Percentiles rank a stretch among this genome's conserved stretches.
Evolutionary conservation across 2,888 invertebrate genomes (phyloP).

Genomic region (Argynnis bischoffii): DNA sequence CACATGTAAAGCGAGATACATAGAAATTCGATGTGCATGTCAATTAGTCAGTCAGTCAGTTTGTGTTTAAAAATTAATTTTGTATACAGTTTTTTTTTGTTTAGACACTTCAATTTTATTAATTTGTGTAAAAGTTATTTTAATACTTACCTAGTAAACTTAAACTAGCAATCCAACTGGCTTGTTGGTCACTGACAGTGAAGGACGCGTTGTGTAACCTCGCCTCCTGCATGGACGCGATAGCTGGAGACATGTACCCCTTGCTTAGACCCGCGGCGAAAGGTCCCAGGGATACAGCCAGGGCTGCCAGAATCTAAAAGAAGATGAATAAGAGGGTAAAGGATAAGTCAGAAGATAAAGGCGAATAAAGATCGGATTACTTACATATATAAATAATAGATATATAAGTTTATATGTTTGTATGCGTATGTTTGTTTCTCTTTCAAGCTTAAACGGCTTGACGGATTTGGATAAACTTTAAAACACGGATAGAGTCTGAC

Average conservation of each 20-base stretch:
- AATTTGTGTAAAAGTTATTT: not conserved
- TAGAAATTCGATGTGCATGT: slow-evolving; percentile 1
- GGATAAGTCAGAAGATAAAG: slow-evolving; percentile 9
- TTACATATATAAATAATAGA: too few species aligned
- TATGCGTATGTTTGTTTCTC: too few species aligned
- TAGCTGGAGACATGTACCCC: slow-evolving; percentile 91
- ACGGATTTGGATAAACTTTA: too few species aligned
- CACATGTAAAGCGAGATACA: slow-evolving; percentile 7
- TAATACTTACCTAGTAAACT: slow-evolving; percentile 83
- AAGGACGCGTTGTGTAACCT: slow-evolving; percentile 65
- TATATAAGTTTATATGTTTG: too few species aligned
- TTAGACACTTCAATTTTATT: too few species aligned
- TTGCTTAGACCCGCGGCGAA: slow-evolving; percentile 91
- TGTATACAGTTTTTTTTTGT: not conserved
- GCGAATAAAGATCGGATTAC: too few species aligned
- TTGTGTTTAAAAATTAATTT: too few species aligned
- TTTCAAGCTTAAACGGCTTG: too few species aligned
- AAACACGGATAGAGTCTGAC: too few species aligned
- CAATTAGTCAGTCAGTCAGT: not conserved
- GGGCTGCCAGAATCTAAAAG: slow-evolving; percentile 88
- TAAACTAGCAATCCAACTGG: slow-evolving; percentile 91
- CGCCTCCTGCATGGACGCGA: slow-evolving; percentile 88
- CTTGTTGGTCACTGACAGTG: slow-evolving; percentile 87
- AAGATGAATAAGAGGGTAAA: not conserved
- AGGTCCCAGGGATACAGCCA: slow-evolving; percentile 90